These are phyloP conservation scores for Caenorhabditis doughertyi DNA, from an alignment of 2,888 invertebrate genomes.

Conservation along the genomic window DNA sequence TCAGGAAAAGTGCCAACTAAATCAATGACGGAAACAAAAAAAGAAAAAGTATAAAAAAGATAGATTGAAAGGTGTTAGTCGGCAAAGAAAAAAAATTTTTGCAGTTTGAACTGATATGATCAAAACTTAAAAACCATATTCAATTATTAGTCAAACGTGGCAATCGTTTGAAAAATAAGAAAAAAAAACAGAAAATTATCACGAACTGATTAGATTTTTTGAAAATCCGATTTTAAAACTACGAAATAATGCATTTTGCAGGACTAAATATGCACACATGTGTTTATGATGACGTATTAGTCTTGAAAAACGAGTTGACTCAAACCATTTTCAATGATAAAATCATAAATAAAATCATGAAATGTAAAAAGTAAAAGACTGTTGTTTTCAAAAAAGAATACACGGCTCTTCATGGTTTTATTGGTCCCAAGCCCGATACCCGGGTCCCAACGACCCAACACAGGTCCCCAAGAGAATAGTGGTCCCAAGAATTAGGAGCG, in stretches of 20 bases:
- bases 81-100: constrained; percentile 23
- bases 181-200: not conserved
- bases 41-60: constrained; percentile 14
- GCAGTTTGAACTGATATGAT: constrained; percentile 43
- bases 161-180: not conserved
- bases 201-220: not conserved
- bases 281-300: constrained; percentile 20
- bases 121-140: constrained; percentile 10
- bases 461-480: no score
- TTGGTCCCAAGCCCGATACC: no score
- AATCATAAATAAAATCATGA: constrained; percentile 1
- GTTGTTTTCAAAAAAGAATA: constrained; percentile 23
- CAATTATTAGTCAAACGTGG: constrained; percentile 15
- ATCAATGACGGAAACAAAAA: constrained; percentile 16
- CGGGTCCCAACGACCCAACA: no score
- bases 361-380: not conserved
- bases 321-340: constrained; percentile 27
- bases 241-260: constrained; percentile 3
- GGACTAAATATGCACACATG: constrained; percentile 52
- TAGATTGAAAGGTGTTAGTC: constrained; percentile 27
- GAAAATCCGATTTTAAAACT: not conserved
- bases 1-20: not conserved
- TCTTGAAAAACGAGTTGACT: constrained; percentile 37
- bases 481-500: no score
- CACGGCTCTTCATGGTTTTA: no score